Evolutionary conservation across 2,797 vertebrate species (phyloP).

Genomic region (Cephalopachus bancanus): DNA sequence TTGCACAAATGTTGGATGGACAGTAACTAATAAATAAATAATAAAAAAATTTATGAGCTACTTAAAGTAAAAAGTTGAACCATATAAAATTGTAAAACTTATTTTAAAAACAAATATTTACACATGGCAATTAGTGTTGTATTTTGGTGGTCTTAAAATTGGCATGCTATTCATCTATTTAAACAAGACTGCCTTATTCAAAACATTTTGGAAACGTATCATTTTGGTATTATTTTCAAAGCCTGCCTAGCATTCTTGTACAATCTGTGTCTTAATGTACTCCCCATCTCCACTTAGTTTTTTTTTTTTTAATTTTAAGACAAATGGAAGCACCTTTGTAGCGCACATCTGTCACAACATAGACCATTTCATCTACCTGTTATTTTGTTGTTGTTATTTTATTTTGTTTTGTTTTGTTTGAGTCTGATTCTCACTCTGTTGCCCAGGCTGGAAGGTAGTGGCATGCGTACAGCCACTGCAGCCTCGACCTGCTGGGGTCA

Average conservation of each 20-base stretch:
- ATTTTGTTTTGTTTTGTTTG: too few relatives aligned
- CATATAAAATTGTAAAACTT: slow-evolving; percentile 7
- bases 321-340: background rate
- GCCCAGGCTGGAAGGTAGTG: too few relatives aligned
- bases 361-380: background rate
- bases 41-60: background rate
- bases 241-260: background rate
- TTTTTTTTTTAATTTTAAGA: slow-evolving; percentile 8
- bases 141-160: background rate
- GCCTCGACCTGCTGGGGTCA: too few relatives aligned
- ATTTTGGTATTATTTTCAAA: background rate
- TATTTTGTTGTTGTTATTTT: too few relatives aligned
- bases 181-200: background rate
- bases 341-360: background rate
- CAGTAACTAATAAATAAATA: background rate
- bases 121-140: background rate
- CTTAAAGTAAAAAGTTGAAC: background rate
- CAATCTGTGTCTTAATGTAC: background rate
- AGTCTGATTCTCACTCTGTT: too few relatives aligned
- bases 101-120: background rate
- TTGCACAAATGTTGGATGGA: background rate
- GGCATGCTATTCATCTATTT: background rate
- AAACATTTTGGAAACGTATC: background rate
- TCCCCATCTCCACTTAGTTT: background rate
- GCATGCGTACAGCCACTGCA: too few relatives aligned